These are phyloP conservation scores for Drosophila eugracilis DNA, from an alignment of 1,140 invertebrate genomes.

Conservation along the genomic window DNA sequence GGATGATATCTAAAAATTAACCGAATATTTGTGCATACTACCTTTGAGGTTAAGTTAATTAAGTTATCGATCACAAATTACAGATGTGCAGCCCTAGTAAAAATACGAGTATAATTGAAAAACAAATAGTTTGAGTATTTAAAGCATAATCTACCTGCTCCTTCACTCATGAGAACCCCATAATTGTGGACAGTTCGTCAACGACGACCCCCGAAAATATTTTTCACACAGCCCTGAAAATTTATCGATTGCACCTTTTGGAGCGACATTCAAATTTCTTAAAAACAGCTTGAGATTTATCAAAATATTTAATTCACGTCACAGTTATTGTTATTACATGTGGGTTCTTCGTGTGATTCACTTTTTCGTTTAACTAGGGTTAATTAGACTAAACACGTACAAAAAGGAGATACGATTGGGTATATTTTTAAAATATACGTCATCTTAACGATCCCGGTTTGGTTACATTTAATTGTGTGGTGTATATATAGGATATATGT, in stretches of 20 bases:
- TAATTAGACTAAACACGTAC: constrained; percentile 69
- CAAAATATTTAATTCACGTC: constrained; percentile 45
- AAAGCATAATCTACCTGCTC: neutral
- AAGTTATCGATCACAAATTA: neutral
- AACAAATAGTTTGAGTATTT: neutral
- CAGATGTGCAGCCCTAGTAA: constrained; percentile 24
- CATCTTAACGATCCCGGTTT: neutral
- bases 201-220: neutral
- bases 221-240: neutral
- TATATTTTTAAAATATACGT: constrained; percentile 63
- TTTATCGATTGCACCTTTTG: neutral
- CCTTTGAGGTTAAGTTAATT: constrained; percentile 56
- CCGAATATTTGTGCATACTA: constrained; percentile 15
- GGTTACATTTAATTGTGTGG: constrained; percentile 40
- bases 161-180: neutral
- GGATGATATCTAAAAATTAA: constrained; percentile 6
- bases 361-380: constrained; percentile 51
- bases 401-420: constrained; percentile 50
- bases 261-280: constrained; percentile 1
- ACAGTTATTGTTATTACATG: constrained; percentile 56
- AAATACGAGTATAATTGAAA: neutral
- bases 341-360: constrained; percentile 31
- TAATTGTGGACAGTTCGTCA: neutral
- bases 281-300: constrained; percentile 16
- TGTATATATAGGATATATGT: constrained; percentile 42